phyloP scores from a whole-genome alignment of 2,888 invertebrate genomes.

The Lobophora halterata region DNA sequence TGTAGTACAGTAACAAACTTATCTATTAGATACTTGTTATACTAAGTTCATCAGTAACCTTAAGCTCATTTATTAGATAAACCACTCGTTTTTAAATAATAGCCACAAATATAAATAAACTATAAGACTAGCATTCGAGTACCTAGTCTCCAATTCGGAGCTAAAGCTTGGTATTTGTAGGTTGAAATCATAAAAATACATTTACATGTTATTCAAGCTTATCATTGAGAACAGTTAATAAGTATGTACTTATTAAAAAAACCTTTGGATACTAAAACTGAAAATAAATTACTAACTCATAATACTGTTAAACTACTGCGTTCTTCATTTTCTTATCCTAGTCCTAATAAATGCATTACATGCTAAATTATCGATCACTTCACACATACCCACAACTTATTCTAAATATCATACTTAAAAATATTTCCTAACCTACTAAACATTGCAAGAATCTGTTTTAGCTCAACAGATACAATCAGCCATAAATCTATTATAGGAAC shows the following conservation, averaged over 20 bases:
- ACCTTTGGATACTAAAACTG: too few relatives aligned
- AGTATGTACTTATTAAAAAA: too few relatives aligned
- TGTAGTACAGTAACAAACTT: conserved; percentile 13
- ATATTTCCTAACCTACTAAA: not conserved
- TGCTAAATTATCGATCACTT: conserved; percentile 1
- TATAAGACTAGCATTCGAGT: too few relatives aligned
- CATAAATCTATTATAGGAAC: conserved; percentile 11
- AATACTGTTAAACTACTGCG: too few relatives aligned
- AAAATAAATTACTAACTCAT: too few relatives aligned
- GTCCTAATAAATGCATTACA: conserved; percentile 23
- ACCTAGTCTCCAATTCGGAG: too few relatives aligned
- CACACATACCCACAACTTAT: not conserved
- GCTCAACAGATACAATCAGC: conserved; percentile 1
- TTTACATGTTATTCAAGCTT: too few relatives aligned
- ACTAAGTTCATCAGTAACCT: conserved; percentile 13
- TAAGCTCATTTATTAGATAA: conserved; percentile 7
- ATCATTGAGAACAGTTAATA: too few relatives aligned
- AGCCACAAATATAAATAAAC: too few relatives aligned
- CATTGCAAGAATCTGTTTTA: conserved; percentile 2
- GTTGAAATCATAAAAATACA: too few relatives aligned
- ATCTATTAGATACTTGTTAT: conserved; percentile 17
- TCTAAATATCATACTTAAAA: not conserved
- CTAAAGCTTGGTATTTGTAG: too few relatives aligned
- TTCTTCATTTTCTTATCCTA: conserved; percentile 8
- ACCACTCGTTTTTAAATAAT: conserved; percentile 5